phyloP scores from a whole-genome alignment of 2,888 invertebrate genomes.

The Melolontha melolontha region DNA sequence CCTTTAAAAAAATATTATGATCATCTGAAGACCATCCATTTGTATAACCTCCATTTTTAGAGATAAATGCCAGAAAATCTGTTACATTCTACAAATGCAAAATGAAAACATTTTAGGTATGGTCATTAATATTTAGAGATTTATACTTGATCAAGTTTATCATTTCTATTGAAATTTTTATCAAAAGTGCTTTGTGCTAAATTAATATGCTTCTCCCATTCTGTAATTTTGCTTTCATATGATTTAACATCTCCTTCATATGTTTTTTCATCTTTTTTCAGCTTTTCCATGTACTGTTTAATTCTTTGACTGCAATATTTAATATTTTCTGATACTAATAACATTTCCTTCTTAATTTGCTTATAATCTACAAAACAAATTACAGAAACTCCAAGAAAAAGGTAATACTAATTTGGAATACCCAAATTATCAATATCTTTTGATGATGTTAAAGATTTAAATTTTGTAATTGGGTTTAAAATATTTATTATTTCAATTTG shows the following conservation, averaged over 20 bases:
- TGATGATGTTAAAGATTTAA: conserved; percentile 47
- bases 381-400: neutral
- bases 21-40: conserved; percentile 72
- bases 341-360: conserved; percentile 57
- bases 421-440: conserved; percentile 47
- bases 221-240: conserved; percentile 55
- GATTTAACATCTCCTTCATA: conserved; percentile 55
- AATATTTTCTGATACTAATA: conserved; percentile 56
- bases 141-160: conserved; percentile 50
- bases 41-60: conserved; percentile 66
- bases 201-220: conserved; percentile 55
- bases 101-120: conserved; percentile 47
- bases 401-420: conserved; percentile 32
- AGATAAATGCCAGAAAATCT: conserved; percentile 69
- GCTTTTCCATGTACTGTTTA: conserved; percentile 49
- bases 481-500: conserved; percentile 48
- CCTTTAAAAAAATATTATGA: conserved; percentile 68
- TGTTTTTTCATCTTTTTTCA: conserved; percentile 52
- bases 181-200: conserved; percentile 39
- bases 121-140: conserved; percentile 21
- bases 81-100: conserved; percentile 67
- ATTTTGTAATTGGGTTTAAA: conserved; percentile 47
- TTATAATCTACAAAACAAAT: conserved; percentile 53
- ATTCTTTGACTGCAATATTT: conserved; percentile 52
- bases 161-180: conserved; percentile 40